Evolutionary conservation across 1,140 invertebrate species (phyloP).

Genomic region (Drosophila albomicans): DNA sequence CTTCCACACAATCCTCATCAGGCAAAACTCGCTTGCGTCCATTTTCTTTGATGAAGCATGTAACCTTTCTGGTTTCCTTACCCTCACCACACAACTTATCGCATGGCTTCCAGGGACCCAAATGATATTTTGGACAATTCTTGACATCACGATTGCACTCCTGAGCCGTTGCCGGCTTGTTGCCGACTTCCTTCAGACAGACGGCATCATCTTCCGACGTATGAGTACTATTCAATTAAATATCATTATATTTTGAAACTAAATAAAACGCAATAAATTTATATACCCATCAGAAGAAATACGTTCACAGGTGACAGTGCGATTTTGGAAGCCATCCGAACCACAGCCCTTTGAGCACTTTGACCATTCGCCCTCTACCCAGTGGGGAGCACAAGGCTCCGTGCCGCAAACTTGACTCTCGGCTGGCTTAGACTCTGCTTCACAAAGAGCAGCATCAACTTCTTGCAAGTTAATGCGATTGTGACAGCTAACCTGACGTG

Average conservation of each 20-base stretch:
- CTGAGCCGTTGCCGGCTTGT: constrained; percentile 89
- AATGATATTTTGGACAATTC: constrained; percentile 93
- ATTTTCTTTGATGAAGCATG: constrained; percentile 90
- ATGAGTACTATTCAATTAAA: constrained; percentile 40
- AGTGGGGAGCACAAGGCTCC: constrained; percentile 93
- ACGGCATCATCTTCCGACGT: constrained; percentile 87
- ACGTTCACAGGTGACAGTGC: constrained; percentile 91
- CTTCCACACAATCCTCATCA: constrained; percentile 89
- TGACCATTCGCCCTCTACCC: constrained; percentile 93
- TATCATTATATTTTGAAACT: too few relatives aligned
- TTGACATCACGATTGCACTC: constrained; percentile 90
- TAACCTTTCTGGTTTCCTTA: constrained; percentile 89
- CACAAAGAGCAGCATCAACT: constrained; percentile 92
- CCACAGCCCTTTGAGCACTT: constrained; percentile 94
- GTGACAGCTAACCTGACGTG: constrained; percentile 90
- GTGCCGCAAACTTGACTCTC: constrained; percentile 90
- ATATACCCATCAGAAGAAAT: constrained; percentile 86
- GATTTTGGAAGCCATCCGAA: constrained; percentile 88
- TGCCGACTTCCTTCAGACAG: constrained; percentile 89
- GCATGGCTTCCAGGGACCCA: constrained; percentile 95
- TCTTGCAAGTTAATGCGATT: constrained; percentile 88
- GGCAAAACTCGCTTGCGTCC: constrained; percentile 90
- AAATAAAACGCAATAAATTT: constrained; percentile 22
- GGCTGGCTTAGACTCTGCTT: constrained; percentile 89
- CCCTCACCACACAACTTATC: constrained; percentile 95